These are phyloP conservation scores for Lymantria dispar DNA, from an alignment of 2,888 invertebrate genomes.

Conservation along the genomic window DNA sequence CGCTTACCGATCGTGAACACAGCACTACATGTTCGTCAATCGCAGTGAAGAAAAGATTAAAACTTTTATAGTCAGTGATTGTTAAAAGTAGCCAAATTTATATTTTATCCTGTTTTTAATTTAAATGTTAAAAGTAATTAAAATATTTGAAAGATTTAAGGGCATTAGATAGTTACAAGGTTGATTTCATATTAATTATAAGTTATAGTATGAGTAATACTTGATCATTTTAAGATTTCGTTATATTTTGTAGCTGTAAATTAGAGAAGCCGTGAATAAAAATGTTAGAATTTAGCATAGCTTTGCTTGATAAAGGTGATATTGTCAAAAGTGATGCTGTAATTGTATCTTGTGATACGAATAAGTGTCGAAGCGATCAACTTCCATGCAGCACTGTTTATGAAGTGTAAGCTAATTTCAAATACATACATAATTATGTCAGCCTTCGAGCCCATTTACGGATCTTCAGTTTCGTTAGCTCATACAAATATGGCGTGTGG, in stretches of 20 bases:
- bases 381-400: slow-evolving; percentile 36
- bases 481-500: slow-evolving; percentile 55
- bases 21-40: slow-evolving; percentile 37
- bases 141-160: too few species aligned
- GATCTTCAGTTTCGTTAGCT: slow-evolving; percentile 66
- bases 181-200: too few species aligned
- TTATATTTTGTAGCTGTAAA: too few species aligned
- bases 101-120: not conserved
- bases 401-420: slow-evolving; percentile 24
- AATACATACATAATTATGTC: slow-evolving; percentile 29
- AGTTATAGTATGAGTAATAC: too few species aligned
- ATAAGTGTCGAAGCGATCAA: slow-evolving; percentile 29
- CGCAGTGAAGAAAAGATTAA: slow-evolving; percentile 12
- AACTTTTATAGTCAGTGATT: not conserved
- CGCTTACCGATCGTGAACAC: slow-evolving; percentile 18
- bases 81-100: not conserved
- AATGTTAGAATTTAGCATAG: not conserved
- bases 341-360: not conserved
- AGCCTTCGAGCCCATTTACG: slow-evolving; percentile 23
- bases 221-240: too few species aligned
- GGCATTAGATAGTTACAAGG: too few species aligned
- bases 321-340: not conserved
- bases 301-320: not conserved
- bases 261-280: too few species aligned
- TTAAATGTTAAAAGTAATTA: too few species aligned